A percentile compares a stretch with the other conserved stretches of the same genome.
These are phyloP conservation scores for fruit fly (Drosophila melanogaster) DNA, from an alignment of 1,140 invertebrate genomes.

Conservation along the genomic window Release_6_plus_ISO1_MT NT_037436.4:18254001-18254500, in stretches of 20 bases:
- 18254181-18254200: conserved; percentile 19
- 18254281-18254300: conserved; percentile 32
- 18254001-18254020: conserved; percentile 39
- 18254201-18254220: conserved; percentile 43
- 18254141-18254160: conserved; percentile 27
- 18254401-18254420: too few relatives aligned
- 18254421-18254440: too few relatives aligned
- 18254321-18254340: background rate
- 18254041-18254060: conserved; percentile 59
- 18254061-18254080: conserved; percentile 28
- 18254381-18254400: too few relatives aligned
- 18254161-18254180: conserved; percentile 24
- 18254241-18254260: conserved; percentile 18
- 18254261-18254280: conserved; percentile 28
- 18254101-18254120: conserved; percentile 66
- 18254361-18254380: background rate
- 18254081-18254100: conserved; percentile 68
- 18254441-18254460: background rate
- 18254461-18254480: background rate
- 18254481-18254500: background rate
- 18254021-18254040: conserved; percentile 29
- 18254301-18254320: background rate
- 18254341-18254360: background rate
- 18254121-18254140: conserved; percentile 71
- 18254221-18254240: conserved; percentile 36